Evolutionary conservation across 2,797 vertebrate genomes (phyloP).

Genomic region (Labroides dimidiatus): DNA sequence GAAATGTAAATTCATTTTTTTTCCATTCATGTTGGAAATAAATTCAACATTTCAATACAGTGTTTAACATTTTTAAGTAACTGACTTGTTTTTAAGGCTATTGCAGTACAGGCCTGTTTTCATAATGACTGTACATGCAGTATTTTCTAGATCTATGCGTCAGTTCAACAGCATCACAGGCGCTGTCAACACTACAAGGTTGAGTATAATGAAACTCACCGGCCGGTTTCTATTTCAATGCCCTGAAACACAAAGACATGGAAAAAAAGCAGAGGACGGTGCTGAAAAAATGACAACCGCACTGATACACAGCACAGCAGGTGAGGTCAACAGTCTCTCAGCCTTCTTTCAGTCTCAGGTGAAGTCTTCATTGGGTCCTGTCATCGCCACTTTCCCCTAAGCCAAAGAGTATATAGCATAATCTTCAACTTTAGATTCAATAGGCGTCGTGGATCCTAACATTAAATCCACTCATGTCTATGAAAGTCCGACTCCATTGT

Average conservation of each 20-base stretch:
- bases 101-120: neutral
- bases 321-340: slow-evolving; percentile 1
- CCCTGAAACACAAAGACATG: slow-evolving; percentile 54
- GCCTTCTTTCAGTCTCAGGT: neutral
- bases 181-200: neutral
- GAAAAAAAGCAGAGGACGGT: slow-evolving; percentile 22
- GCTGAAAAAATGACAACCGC: neutral
- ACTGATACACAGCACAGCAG: neutral
- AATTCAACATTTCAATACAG: too few species aligned
- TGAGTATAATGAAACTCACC: slow-evolving; percentile 53
- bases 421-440: neutral
- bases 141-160: neutral
- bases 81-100: neutral
- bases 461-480: neutral
- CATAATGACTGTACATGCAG: neutral
- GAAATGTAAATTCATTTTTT: neutral
- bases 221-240: slow-evolving; percentile 17
- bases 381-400: neutral
- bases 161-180: neutral
- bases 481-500: slow-evolving; percentile 73
- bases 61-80: too few species aligned
- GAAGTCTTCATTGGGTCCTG: neutral
- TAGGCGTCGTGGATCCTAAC: neutral
- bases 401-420: slow-evolving; percentile 6
- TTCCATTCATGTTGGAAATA: too few species aligned